These are phyloP conservation scores for Heliothis virescens DNA, from an alignment of 1,140 invertebrate genomes.

Conservation along the genomic window DNA sequence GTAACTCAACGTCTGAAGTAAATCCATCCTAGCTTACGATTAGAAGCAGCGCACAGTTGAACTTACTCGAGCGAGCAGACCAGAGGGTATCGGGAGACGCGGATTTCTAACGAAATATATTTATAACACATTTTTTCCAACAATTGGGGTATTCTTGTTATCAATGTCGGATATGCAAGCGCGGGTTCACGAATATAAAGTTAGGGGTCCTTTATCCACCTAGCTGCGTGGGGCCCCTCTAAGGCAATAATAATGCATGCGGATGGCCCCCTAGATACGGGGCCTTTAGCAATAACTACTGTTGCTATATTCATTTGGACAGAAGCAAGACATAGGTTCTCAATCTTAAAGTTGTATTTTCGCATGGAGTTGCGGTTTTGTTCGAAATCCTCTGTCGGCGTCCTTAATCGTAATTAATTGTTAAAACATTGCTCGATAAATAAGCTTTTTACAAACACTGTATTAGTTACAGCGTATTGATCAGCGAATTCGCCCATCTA, in stretches of 20 bases:
- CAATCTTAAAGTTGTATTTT: background rate
- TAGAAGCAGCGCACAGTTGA: slow-evolving; percentile 43
- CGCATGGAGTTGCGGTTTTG: background rate
- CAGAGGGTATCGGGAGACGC: background rate
- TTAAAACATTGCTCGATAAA: slow-evolving; percentile 43
- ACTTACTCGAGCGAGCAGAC: slow-evolving; percentile 59
- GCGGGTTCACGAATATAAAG: too few relatives aligned
- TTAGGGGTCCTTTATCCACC: too few relatives aligned
- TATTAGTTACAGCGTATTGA: slow-evolving; percentile 47
- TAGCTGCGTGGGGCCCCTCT: background rate
- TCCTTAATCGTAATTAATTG: slow-evolving; percentile 7
- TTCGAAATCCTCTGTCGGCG: slow-evolving; percentile 4
- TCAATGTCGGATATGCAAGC: too few relatives aligned
- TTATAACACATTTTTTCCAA: background rate
- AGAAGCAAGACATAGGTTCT: background rate
- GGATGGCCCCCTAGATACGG: background rate
- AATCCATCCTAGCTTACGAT: slow-evolving; percentile 61
- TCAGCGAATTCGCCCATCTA: slow-evolving; percentile 62
- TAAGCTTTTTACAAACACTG: slow-evolving; percentile 51
- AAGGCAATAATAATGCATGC: background rate
- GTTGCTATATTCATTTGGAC: background rate
- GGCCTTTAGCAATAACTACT: background rate
- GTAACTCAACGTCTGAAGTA: slow-evolving; percentile 99
- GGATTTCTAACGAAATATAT: background rate
- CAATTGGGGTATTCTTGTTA: too few relatives aligned